Percentiles rank a stretch among this genome's conserved stretches.
Conservation (phyloP, 2,888 invertebrate genomes). For the Drosophila engyochracea region DNA sequence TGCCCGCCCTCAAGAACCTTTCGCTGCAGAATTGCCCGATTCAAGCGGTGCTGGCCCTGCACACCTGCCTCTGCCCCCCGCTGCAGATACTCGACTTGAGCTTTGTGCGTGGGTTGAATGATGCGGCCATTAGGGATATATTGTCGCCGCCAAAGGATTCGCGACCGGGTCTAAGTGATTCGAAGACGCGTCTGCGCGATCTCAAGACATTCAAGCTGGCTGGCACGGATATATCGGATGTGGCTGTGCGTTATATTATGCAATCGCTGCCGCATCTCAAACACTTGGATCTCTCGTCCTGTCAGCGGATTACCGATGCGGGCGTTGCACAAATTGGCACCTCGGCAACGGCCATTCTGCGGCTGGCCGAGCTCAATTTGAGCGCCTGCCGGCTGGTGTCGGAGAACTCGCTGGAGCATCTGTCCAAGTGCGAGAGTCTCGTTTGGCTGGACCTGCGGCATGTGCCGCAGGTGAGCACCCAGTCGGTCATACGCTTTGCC, state of each 20-base stretch:
- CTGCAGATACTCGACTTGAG: conserved; percentile 92
- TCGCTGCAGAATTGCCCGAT: conserved; percentile 92
- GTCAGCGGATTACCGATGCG: conserved; percentile 95
- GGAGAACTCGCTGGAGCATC: conserved; percentile 92
- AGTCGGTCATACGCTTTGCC: conserved; percentile 93
- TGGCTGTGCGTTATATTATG: conserved; percentile 89
- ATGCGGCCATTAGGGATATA: conserved; percentile 93
- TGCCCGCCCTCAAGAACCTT: conserved; percentile 93
- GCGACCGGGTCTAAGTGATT: conserved; percentile 91
- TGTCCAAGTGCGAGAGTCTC: conserved; percentile 91
- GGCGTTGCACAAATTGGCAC: conserved; percentile 95
- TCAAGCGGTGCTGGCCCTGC: conserved; percentile 92
- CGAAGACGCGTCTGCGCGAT: conserved; percentile 91
- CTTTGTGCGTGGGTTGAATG: conserved; percentile 94
- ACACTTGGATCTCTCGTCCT: conserved; percentile 93
- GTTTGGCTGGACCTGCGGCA: conserved; percentile 91
- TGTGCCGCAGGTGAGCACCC: conserved; percentile 92
- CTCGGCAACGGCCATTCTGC: conserved; percentile 88
- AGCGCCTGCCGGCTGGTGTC: conserved; percentile 93
- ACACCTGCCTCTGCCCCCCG: conserved; percentile 93
- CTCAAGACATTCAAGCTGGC: conserved; percentile 91
- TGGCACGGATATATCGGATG: conserved; percentile 96
- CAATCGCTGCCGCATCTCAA: conserved; percentile 91
- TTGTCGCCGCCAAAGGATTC: conserved; percentile 95
- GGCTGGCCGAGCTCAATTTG: conserved; percentile 91